Base-by-base conservation (phyloP, 2,113 vertebrate species). In the Platycercus adscitus region DNA sequence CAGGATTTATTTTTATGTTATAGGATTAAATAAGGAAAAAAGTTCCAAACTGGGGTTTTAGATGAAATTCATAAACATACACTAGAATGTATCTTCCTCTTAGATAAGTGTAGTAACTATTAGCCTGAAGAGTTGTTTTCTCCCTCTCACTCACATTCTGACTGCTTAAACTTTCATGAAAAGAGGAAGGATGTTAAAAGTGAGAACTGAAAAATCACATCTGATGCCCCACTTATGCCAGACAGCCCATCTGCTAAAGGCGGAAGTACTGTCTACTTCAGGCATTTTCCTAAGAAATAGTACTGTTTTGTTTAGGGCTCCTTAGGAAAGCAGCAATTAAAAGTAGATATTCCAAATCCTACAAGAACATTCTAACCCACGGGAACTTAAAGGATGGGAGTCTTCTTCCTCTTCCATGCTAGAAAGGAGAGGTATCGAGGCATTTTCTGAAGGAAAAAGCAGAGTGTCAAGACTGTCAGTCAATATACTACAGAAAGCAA, bases 151-250 rank as follows among this genome's bases (percentile, higher is more conserved):
- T 89, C 76, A 47, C 44, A 79, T 44, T 80, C 49, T 85, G 44
- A 52, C 29, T 17, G 4, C 61, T 91, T 80, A 61, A 79, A 75
- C 35, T 50, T 29, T 44, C 10, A 64, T 33, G 31, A 85, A 91
- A 94, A 85, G 17, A 52, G 87, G 84, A 95, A 95, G 81, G 29
- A 93, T 61, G 29, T 93, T 69, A 64, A 76, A 91, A 95, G 81
- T n/a, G 69, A 68, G 77, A 94, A 94, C 73, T 44, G 70, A 93
- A 94, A 95, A 85, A 61, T 35, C 53, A 93, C 43, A 85, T 85
- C 29, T 44, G 76, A 15, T 77, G 49, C 10, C 31, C 17, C n/a
- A 49, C n/a, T 46, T 15, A 28, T n/a, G 75, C 60, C 85, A 87
- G 82, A 60, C 16, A 87, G 52, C 29, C 66, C 44, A 66, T 68